These are phyloP conservation scores for Stenurella melanura DNA, from an alignment of 2,888 invertebrate species.

Conservation along the genomic window DNA sequence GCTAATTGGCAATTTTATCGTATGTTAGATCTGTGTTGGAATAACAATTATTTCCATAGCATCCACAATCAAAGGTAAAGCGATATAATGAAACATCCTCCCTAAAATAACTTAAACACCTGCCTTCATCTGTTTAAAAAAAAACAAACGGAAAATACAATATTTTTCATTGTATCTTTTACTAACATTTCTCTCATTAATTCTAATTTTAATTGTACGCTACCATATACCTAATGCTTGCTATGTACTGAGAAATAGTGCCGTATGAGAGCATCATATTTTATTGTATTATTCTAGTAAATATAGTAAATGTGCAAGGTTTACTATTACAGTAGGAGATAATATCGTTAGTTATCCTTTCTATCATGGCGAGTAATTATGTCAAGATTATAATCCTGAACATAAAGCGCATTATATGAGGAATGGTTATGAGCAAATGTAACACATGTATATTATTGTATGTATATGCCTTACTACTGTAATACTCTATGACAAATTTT, in stretches of 20 bases:
- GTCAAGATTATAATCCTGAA: constrained; percentile 1
- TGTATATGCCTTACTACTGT: background rate
- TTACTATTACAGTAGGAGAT: background rate
- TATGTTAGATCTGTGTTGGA: too few relatives aligned
- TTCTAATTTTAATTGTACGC: background rate
- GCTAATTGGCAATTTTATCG: too few relatives aligned
- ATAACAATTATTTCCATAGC: too few relatives aligned
- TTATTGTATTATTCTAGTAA: background rate
- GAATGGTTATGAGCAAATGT: constrained; percentile 7
- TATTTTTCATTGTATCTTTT: background rate
- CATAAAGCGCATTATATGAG: background rate
- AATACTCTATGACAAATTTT: background rate
- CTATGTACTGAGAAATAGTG: background rate
- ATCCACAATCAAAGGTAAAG: too few relatives aligned
- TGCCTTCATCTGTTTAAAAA: background rate
- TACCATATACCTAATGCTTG: background rate
- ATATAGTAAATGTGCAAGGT: background rate
- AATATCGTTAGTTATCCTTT: background rate
- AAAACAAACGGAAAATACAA: background rate
- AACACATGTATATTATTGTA: too few relatives aligned
- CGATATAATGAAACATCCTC: too few relatives aligned
- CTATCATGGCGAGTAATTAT: background rate
- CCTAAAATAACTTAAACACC: too few relatives aligned
- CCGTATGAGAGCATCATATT: background rate
- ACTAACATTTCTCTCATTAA: background rate